A percentile compares a stretch with the other conserved stretches of the same genome.
phyloP scores from a whole-genome alignment of 2,797 vertebrate genomes.

The Psittacula derbiana region DNA sequence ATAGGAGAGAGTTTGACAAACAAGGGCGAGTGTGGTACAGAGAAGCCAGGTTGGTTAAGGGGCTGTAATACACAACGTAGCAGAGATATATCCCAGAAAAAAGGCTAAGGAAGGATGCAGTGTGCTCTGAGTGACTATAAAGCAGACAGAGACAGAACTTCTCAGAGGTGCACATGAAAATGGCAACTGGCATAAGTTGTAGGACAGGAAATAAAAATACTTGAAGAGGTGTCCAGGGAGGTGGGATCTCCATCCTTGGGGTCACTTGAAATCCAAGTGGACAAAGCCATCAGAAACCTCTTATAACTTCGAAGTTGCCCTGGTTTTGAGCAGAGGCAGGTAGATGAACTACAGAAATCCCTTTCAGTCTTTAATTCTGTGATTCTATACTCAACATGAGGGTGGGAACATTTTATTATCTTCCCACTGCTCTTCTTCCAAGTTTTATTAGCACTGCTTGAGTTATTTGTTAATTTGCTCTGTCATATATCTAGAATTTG shows the following conservation, averaged over 20 bases:
- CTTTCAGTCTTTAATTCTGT: background rate
- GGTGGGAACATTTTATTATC: background rate
- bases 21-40: background rate
- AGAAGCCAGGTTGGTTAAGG: background rate
- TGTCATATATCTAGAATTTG: background rate
- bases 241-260: background rate
- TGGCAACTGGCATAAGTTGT: background rate
- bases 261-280: background rate
- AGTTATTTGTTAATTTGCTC: background rate
- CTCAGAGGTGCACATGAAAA: background rate
- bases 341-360: background rate
- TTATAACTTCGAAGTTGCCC: background rate
- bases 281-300: background rate
- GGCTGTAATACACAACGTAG: accelerated
- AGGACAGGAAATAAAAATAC: background rate
- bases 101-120: background rate
- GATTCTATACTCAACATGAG: background rate
- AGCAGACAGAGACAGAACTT: background rate
- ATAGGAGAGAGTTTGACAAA: background rate
- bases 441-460: background rate
- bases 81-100: background rate
- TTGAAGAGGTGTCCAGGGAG: background rate
- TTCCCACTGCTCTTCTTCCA: background rate
- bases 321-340: background rate
- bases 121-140: background rate